These are phyloP conservation scores for Drosophila triauraria DNA, from an alignment of 1,140 invertebrate genomes.

Conservation along the genomic window DNA sequence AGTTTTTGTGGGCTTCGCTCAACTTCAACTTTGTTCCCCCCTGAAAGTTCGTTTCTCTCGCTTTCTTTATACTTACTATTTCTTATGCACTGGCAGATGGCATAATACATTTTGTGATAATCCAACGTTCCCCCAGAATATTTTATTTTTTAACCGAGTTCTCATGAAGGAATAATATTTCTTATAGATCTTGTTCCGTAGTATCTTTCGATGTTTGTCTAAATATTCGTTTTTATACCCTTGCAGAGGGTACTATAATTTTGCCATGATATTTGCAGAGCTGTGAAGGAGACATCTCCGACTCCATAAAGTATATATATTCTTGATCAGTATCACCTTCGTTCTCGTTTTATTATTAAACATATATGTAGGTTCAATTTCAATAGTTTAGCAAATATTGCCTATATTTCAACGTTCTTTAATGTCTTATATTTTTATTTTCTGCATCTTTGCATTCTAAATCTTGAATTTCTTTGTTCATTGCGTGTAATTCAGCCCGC, in stretches of 20 bases:
- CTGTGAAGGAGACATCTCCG: too few species aligned
- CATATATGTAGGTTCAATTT: too few species aligned
- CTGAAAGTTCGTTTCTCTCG: not conserved
- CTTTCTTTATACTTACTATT: conserved; percentile 5
- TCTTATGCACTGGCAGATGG: not conserved
- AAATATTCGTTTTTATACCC: too few species aligned
- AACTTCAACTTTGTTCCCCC: conserved; percentile 7
- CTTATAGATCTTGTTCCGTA: too few species aligned
- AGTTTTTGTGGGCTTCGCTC: conserved; percentile 34
- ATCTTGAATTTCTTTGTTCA: conserved; percentile 57
- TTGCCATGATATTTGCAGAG: too few species aligned
- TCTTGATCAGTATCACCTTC: too few species aligned
- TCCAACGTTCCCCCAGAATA: not conserved
- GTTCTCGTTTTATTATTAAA: too few species aligned
- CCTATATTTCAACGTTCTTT: not conserved
- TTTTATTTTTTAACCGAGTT: not conserved
- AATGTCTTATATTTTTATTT: conserved; percentile 1
- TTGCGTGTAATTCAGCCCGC: conserved; percentile 57
- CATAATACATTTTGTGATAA: not conserved
- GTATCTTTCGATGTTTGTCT: too few species aligned
- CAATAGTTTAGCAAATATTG: too few species aligned
- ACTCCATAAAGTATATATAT: too few species aligned
- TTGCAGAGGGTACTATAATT: too few species aligned
- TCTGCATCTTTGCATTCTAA: conserved; percentile 11
- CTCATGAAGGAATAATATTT: too few species aligned